These are phyloP conservation scores for Drosophila neoperkinsi DNA, from an alignment of 2,888 invertebrate species.

Conservation along the genomic window DNA sequence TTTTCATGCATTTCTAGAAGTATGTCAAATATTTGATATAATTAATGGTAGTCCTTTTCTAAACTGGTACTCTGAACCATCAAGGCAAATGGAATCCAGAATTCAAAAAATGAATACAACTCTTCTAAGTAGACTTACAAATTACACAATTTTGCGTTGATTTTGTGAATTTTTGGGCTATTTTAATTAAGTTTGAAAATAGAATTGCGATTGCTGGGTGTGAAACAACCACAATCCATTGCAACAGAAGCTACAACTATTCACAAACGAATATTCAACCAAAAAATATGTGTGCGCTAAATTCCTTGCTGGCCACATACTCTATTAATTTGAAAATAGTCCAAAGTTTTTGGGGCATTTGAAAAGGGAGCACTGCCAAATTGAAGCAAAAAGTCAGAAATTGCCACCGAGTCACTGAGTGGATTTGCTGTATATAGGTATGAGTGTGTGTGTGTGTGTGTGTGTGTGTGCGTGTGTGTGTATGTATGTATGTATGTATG, in stretches of 20 bases:
- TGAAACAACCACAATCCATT: not conserved
- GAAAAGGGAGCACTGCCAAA: constrained; percentile 65
- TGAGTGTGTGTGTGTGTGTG: not conserved
- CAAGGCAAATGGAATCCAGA: constrained; percentile 3
- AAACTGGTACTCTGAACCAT: not conserved
- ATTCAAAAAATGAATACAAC: not conserved
- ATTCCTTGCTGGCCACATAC: constrained; percentile 64
- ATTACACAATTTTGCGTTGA: constrained; percentile 14
- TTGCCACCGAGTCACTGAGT: constrained; percentile 2
- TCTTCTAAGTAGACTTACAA: not conserved
- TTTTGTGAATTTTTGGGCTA: not conserved
- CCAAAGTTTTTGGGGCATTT: constrained; percentile 64
- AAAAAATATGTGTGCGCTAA: constrained; percentile 66
- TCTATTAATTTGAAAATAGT: constrained; percentile 74
- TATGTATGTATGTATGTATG: not conserved
- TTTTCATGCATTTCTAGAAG: not conserved
- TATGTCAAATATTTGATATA: not conserved
- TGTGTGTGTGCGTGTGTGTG: not conserved
- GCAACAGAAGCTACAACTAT: not conserved
- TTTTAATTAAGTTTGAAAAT: not conserved
- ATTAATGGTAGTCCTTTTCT: not conserved
- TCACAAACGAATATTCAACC: constrained; percentile 20
- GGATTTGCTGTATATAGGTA: constrained; percentile 1
- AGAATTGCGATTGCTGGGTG: not conserved
- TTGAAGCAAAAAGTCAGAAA: constrained; percentile 3